Percentiles rank a stretch among this genome's conserved stretches.
Evolutionary conservation across 2,113 vertebrate species (phyloP).

Genomic region (Pipa parva): DNA sequence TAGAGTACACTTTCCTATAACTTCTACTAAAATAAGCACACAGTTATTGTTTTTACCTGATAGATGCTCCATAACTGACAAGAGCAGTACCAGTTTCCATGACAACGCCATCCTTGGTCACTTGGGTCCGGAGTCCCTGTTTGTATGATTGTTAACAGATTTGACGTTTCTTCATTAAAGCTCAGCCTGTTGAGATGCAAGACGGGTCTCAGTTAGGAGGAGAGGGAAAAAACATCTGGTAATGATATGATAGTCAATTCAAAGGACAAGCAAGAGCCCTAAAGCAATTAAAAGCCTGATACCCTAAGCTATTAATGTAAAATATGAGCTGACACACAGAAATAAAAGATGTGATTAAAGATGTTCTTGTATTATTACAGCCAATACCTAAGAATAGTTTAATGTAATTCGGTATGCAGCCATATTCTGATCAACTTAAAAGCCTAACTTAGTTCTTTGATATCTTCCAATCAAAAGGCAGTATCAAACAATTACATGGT

Average conservation of each 20-base stretch:
- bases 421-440: background rate
- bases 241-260: constrained; percentile 43
- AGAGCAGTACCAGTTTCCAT: constrained; percentile 85
- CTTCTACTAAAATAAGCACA: constrained; percentile 9
- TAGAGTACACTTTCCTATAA: background rate
- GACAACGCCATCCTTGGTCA: constrained; percentile 81
- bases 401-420: constrained; percentile 7
- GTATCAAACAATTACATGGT: constrained; percentile 8
- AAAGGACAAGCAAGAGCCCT: constrained; percentile 29
- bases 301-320: constrained; percentile 25
- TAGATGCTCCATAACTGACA: constrained; percentile 81
- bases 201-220: constrained; percentile 47
- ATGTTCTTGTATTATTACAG: background rate
- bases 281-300: constrained; percentile 39
- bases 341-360: constrained; percentile 26
- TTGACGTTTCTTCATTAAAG: constrained; percentile 81
- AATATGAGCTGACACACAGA: constrained; percentile 38
- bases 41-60: constrained; percentile 74
- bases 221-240: constrained; percentile 35
- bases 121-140: constrained; percentile 61
- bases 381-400: constrained; percentile 19
- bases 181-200: constrained; percentile 65
- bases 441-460: background rate
- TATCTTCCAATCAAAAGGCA: background rate
- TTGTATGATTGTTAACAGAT: constrained; percentile 62